Conservation (phyloP, 1,140 invertebrate genomes). For the Laodelphax striatellus region DNA sequence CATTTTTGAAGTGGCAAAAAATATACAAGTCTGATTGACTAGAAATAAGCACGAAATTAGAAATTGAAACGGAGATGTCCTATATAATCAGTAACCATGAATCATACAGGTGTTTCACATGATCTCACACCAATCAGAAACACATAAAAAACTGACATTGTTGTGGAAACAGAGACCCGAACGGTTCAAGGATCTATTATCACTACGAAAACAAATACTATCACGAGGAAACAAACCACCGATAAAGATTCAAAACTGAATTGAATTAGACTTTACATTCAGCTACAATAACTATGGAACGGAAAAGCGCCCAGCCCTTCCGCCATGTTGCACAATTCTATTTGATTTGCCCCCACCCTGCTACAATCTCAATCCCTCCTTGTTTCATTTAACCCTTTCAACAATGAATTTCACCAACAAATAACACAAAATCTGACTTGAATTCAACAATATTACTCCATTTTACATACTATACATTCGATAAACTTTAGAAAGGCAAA, state of each 20-base stretch:
- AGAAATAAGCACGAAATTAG: too few species aligned
- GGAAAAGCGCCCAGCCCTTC: slow-evolving; percentile 19
- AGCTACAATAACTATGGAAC: background rate
- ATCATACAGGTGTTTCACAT: slow-evolving; percentile 19
- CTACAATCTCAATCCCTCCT: slow-evolving; percentile 8
- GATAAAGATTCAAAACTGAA: background rate
- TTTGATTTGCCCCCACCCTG: slow-evolving; percentile 17
- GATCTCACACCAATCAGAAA: slow-evolving; percentile 1
- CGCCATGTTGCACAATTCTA: slow-evolving; percentile 21
- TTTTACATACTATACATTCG: background rate
- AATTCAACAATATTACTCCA: background rate
- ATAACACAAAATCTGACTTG: background rate
- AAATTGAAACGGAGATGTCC: background rate
- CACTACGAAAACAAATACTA: background rate
- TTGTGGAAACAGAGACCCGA: background rate
- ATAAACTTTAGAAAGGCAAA: background rate
- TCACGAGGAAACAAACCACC: background rate
- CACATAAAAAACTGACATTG: background rate
- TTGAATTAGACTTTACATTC: background rate
- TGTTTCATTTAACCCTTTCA: slow-evolving; percentile 21
- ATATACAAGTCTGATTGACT: too few species aligned
- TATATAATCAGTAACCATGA: slow-evolving; percentile 11
- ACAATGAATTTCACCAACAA: slow-evolving; percentile 11
- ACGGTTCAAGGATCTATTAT: background rate
- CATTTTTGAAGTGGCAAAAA: too few species aligned